Evolutionary conservation across 2,888 invertebrate species (phyloP), one percentile per base, ranked within the genome.

Genomic region (Leucozona laternaria): DNA sequence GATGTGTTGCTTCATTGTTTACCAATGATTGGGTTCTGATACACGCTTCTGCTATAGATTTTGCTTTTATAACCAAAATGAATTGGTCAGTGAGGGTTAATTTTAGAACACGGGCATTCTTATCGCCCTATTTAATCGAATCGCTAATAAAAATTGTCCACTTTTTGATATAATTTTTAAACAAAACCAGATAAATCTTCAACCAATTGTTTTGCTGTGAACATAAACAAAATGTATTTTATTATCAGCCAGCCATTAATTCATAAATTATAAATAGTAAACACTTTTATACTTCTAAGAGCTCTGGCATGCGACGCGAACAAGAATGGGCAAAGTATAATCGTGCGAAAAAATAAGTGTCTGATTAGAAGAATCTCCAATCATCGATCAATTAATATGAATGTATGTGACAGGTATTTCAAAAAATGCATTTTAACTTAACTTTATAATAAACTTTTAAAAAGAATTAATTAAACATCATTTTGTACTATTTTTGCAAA

Each of bases 1-100:
- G n/a, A 68, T 50, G 25, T 53, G 25, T 7, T 68, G 53, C 37
- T 53, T 68, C 68, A 68, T 68, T 50, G 13, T 53, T 50, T 11
- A 31, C 4, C 8, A 31, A 5, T 17, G 3, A 25, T 68, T 53
- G 25, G 1, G 25, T 53, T 68, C 22, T 68, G 37, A 53, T 66
- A 48, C 37, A n/a, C n/a, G 1, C 53, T 37, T 25, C 10, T 8
- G 8, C 2, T 25, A 15, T n/a, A 8, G 10, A 15, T 25, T 37
- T 34, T 3, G 17, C 25, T 53, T 68, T 68, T 68, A 68, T 68
- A 68, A 22, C 13, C 7, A 25, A 66, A 68, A 13, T 20, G 4
- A 53, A 20, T 6, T 22, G 37, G 13, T 13, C 15, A 40, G 15
- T 40, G 40, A 40, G 34, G 4, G 45, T 28, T 40, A 20, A 2